phyloP scores from a whole-genome alignment of 2,113 vertebrate species.

The Galeopterus variegatus region DNA sequence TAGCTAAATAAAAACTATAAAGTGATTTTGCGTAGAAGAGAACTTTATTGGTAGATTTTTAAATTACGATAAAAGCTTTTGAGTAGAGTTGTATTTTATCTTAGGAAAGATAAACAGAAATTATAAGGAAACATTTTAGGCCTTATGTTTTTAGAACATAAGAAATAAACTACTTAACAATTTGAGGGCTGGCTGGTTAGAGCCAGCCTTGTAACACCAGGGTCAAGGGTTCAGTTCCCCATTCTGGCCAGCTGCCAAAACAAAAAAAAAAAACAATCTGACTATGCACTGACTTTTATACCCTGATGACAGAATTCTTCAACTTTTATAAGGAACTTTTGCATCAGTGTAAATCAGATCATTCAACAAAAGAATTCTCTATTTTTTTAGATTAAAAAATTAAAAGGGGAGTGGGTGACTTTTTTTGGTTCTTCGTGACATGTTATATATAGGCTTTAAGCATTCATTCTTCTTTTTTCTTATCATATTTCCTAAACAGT shows the following conservation, averaged over 20 bases:
- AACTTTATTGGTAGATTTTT: slow-evolving; percentile 30
- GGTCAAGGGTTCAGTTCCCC: too few relatives aligned
- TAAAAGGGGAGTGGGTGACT: slow-evolving; percentile 2
- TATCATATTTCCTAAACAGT: slow-evolving; percentile 40
- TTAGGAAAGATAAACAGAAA: slow-evolving; percentile 58
- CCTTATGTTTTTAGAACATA: slow-evolving; percentile 56
- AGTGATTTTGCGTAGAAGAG: slow-evolving; percentile 30
- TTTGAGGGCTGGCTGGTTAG: neutral
- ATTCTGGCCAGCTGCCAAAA: too few relatives aligned
- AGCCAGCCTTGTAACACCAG: too few relatives aligned
- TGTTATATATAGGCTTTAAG: slow-evolving; percentile 36
- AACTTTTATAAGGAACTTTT: slow-evolving; percentile 4
- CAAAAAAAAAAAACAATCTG: neutral
- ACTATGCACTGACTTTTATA: neutral
- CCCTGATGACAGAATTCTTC: slow-evolving; percentile 46
- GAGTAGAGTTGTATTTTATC: neutral
- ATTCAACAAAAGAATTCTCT: neutral
- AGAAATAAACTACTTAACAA: slow-evolving; percentile 48
- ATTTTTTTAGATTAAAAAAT: neutral
- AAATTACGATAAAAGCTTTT: neutral
- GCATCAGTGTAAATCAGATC: neutral
- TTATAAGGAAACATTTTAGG: slow-evolving; percentile 55
- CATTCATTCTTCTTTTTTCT: slow-evolving; percentile 24
- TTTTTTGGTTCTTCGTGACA: slow-evolving; percentile 14
- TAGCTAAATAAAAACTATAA: slow-evolving; percentile 50